phyloP scores from a whole-genome alignment of 1,140 invertebrate species.

The Neodiprion virginianus region DNA sequence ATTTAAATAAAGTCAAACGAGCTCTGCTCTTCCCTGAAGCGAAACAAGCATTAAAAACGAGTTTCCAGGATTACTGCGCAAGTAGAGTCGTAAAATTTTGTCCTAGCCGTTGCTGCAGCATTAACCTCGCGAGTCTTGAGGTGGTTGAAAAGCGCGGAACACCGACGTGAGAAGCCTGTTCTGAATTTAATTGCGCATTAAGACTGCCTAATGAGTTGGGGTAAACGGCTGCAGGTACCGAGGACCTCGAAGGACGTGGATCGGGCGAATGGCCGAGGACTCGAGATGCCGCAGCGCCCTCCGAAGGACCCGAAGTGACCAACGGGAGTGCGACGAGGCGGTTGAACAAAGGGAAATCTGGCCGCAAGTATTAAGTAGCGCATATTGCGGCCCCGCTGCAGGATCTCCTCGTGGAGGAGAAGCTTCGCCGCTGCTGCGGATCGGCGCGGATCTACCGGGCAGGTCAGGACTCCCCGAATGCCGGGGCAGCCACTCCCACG shows the following conservation, averaged over 20 bases:
- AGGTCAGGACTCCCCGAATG: neutral
- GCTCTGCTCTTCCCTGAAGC: too few species aligned
- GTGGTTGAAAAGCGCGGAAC: conserved; percentile 20
- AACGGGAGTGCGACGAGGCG: neutral
- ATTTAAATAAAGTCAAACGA: too few species aligned
- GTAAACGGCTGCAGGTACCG: conserved; percentile 35
- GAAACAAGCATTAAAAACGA: too few species aligned
- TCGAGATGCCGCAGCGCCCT: conserved; percentile 29
- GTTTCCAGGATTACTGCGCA: too few species aligned
- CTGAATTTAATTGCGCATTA: conserved; percentile 41
- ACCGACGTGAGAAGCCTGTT: conserved; percentile 25
- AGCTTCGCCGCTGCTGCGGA: too few species aligned
- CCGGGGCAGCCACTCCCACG: neutral
- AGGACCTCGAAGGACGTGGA: neutral
- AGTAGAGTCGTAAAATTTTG: too few species aligned
- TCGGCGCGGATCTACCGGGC: neutral
- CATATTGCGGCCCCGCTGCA: neutral
- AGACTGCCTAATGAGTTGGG: conserved; percentile 42
- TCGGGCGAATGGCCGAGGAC: conserved; percentile 7
- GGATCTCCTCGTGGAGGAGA: too few species aligned
- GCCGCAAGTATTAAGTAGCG: conserved; percentile 4
- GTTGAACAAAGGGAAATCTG: conserved; percentile 1
- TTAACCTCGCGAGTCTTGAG: too few species aligned
- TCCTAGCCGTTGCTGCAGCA: too few species aligned
- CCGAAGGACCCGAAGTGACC: conserved; percentile 3